These are phyloP conservation scores for Lottia scabra DNA, from an alignment of 2,888 invertebrate species.

Conservation along the genomic window DNA sequence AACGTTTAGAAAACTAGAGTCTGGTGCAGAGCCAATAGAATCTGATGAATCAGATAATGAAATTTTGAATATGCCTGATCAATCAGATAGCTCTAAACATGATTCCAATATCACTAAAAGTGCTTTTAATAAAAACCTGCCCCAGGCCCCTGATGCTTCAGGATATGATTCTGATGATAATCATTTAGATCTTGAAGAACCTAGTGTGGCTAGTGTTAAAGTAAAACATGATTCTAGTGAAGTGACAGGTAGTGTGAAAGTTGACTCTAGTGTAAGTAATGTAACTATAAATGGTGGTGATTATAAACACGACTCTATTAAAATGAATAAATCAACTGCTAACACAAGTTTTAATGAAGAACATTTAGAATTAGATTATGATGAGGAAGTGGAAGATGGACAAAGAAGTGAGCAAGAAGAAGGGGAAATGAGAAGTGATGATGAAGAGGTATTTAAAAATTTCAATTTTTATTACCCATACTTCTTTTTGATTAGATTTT, in stretches of 20 bases:
- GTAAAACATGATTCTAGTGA: background rate
- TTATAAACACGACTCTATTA: conserved; percentile 27
- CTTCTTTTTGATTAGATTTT: no score
- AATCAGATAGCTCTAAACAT: background rate
- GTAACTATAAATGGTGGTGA: background rate
- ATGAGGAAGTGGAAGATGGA: conserved; percentile 59
- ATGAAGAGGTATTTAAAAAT: conserved; percentile 26
- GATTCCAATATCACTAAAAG: background rate
- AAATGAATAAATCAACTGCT: conserved; percentile 25
- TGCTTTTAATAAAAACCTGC: background rate
- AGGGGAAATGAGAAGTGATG: conserved; percentile 41
- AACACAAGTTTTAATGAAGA: conserved; percentile 55
- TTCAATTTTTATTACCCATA: no score
- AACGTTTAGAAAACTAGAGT: conserved; percentile 24
- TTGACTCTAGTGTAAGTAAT: conserved; percentile 13
- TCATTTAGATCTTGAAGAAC: background rate
- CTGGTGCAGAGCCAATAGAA: conserved; percentile 18
- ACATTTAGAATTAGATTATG: conserved; percentile 70
- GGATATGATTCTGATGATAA: background rate
- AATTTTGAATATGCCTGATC: conserved; percentile 8
- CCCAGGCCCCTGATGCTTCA: background rate
- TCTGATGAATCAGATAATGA: conserved; percentile 24
- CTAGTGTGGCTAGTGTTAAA: background rate
- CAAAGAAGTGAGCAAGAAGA: conserved; percentile 46
- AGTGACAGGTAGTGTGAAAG: conserved; percentile 19